phyloP scores from a whole-genome alignment of 2,797 vertebrate genomes.

The Varecia variegata region DNA sequence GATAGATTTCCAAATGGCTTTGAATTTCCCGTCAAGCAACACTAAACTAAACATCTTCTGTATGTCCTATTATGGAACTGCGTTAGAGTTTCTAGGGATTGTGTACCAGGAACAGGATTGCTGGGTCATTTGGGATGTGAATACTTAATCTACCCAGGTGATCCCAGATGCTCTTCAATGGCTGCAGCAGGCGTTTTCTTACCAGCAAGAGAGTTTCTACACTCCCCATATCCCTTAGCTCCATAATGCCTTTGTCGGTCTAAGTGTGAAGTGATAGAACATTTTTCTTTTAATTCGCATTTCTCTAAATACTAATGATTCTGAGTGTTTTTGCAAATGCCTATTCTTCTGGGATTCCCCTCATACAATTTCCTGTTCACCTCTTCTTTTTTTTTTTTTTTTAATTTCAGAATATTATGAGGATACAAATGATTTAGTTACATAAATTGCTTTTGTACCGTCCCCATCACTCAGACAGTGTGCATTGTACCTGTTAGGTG shows the following conservation, averaged over 20 bases:
- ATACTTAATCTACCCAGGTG: neutral
- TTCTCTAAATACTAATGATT: neutral
- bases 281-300: neutral
- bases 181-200: neutral
- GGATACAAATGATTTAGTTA: too few species aligned
- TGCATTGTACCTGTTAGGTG: too few species aligned
- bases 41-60: fast-evolving
- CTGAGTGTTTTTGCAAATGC: neutral
- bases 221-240: neutral
- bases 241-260: neutral
- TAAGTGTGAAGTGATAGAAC: neutral
- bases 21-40: neutral
- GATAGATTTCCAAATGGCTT: neutral
- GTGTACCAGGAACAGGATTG: fast-evolving
- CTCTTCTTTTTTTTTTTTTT: too few species aligned
- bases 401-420: too few species aligned
- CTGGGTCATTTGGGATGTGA: fast-evolving
- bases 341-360: neutral
- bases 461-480: too few species aligned
- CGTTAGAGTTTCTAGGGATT: neutral
- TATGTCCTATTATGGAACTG: fast-evolving
- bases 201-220: neutral
- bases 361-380: neutral
- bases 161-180: neutral
- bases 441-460: too few species aligned